Conservation (phyloP, 1,140 invertebrate species). For the Rhopalosiphum maidis region DNA sequence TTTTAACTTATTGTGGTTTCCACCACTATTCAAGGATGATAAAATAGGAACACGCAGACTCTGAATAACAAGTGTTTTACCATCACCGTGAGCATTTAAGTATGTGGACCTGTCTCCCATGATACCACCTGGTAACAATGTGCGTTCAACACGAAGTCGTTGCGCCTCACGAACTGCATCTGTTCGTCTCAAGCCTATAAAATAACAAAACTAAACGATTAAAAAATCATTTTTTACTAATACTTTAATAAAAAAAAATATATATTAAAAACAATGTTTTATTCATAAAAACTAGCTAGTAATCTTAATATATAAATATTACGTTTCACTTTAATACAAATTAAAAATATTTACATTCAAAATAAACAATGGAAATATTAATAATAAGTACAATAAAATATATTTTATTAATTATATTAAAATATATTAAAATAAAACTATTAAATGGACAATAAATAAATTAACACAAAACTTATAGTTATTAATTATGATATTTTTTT, state of each 20-base stretch:
- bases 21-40: neutral
- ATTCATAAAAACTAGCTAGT: too few species aligned
- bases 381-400: too few species aligned
- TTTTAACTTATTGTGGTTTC: neutral
- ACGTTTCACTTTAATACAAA: too few species aligned
- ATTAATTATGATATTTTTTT: too few species aligned
- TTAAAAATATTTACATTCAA: too few species aligned
- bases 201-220: neutral
- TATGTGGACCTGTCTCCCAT: neutral
- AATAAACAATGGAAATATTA: too few species aligned
- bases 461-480: too few species aligned
- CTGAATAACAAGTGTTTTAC: constrained; percentile 18
- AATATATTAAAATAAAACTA: too few species aligned
- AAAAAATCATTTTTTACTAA: neutral
- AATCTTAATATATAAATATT: too few species aligned
- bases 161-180: constrained; percentile 32
- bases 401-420: too few species aligned
- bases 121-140: neutral
- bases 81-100: neutral
- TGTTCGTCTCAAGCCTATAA: constrained; percentile 12
- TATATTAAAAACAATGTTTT: too few species aligned
- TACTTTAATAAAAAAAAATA: neutral
- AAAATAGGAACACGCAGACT: constrained; percentile 37
- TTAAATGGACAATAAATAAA: too few species aligned
- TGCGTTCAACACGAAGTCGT: neutral